Conservation (phyloP, 2,888 invertebrate species). For the Ormia ochracea region DNA sequence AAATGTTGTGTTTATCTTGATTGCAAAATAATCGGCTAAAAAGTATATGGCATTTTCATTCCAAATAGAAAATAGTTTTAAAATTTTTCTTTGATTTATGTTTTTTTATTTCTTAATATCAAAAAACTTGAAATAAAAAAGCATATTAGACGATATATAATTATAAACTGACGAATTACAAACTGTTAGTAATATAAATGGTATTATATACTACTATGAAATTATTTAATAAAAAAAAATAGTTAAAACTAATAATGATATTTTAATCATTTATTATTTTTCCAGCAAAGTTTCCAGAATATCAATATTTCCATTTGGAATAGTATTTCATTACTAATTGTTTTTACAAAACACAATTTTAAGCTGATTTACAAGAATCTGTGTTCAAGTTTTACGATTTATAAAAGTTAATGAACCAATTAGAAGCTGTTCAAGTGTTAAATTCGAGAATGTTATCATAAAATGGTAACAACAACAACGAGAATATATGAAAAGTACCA, state of each 20-base stretch:
- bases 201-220: too few relatives aligned
- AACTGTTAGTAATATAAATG: too few relatives aligned
- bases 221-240: neutral
- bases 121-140: too few relatives aligned
- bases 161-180: too few relatives aligned
- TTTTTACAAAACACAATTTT: constrained; percentile 34
- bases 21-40: too few relatives aligned
- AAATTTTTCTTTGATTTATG: too few relatives aligned
- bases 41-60: too few relatives aligned
- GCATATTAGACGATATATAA: too few relatives aligned
- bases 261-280: constrained; percentile 4
- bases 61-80: too few relatives aligned
- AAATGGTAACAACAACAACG: neutral
- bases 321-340: neutral
- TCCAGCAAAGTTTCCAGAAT: constrained; percentile 51
- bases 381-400: constrained; percentile 42
- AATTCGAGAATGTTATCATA: constrained; percentile 33
- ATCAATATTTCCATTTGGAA: constrained; percentile 50
- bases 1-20: too few relatives aligned
- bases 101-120: too few relatives aligned
- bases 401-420: constrained; percentile 34
- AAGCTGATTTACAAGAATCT: constrained; percentile 30
- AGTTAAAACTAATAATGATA: neutral
- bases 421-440: constrained; percentile 57
- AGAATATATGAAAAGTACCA: neutral